Percentiles rank a stretch among this genome's conserved stretches.
Evolutionary conservation across 2,113 vertebrate species (phyloP).

Genomic region (Ceyx margarethae): DNA sequence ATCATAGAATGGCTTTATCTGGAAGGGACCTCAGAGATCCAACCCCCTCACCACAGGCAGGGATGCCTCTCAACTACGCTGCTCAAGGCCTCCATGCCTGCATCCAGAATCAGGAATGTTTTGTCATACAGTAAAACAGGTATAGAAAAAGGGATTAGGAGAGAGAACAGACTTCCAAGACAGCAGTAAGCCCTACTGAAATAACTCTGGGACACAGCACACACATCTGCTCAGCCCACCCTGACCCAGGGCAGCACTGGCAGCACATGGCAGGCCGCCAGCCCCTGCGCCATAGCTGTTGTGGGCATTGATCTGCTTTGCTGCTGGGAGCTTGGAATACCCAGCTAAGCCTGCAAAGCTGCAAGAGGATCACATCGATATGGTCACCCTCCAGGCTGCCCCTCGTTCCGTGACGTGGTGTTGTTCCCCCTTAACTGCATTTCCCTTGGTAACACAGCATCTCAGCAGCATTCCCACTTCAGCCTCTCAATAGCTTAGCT

Average conservation of each 20-base stretch:
- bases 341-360: conserved; percentile 39
- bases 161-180: background rate
- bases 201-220: background rate
- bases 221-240: background rate
- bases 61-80: no score
- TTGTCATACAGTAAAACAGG: background rate
- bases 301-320: conserved; percentile 19
- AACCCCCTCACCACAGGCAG: no score
- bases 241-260: background rate
- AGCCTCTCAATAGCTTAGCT: conserved; percentile 4
- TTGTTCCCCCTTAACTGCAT: background rate
- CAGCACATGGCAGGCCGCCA: background rate
- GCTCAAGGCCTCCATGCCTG: background rate
- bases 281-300: background rate
- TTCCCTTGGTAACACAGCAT: background rate
- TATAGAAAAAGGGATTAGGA: background rate
- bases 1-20: no score
- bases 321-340: conserved; percentile 1
- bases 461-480: conserved; percentile 12
- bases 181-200: background rate
- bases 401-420: background rate
- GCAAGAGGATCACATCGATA: conserved; percentile 47
- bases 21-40: no score
- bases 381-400: conserved; percentile 45
- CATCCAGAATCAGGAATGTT: background rate